Conservation (phyloP, 2,888 invertebrate species). For the Brachypalpus laphriformis region DNA sequence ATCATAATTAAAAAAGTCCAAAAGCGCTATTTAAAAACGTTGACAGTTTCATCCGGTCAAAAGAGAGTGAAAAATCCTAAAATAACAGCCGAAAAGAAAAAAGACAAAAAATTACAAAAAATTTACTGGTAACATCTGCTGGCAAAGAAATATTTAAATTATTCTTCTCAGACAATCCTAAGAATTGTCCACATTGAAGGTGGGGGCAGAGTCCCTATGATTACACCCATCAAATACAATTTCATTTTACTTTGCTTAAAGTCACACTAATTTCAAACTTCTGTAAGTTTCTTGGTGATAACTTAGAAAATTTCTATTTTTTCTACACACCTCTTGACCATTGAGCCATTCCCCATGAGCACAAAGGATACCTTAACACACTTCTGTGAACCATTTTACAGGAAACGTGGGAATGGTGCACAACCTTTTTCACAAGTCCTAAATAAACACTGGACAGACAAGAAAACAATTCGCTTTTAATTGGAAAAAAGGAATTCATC, state of each 20-base stretch:
- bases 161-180: neutral
- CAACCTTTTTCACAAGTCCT: conserved; percentile 77
- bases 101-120: neutral
- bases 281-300: conserved; percentile 48
- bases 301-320: conserved; percentile 42
- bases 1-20: conserved; percentile 16
- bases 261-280: conserved; percentile 17
- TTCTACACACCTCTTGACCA: conserved; percentile 47
- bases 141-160: conserved; percentile 17
- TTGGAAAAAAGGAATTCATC: conserved; percentile 80
- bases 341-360: conserved; percentile 17
- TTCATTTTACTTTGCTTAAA: conserved; percentile 16
- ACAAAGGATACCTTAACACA: conserved; percentile 57
- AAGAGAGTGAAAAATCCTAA: conserved; percentile 6
- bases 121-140: conserved; percentile 23
- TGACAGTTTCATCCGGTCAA: conserved; percentile 21
- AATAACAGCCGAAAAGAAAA: conserved; percentile 1
- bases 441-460: conserved; percentile 80
- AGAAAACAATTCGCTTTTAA: conserved; percentile 83
- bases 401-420: conserved; percentile 56
- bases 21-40: conserved; percentile 45
- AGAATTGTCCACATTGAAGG: neutral
- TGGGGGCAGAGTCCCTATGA: neutral
- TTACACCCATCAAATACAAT: neutral
- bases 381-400: conserved; percentile 53